Conservation (phyloP, 2,888 invertebrate species). For the Axea sp. region DNA sequence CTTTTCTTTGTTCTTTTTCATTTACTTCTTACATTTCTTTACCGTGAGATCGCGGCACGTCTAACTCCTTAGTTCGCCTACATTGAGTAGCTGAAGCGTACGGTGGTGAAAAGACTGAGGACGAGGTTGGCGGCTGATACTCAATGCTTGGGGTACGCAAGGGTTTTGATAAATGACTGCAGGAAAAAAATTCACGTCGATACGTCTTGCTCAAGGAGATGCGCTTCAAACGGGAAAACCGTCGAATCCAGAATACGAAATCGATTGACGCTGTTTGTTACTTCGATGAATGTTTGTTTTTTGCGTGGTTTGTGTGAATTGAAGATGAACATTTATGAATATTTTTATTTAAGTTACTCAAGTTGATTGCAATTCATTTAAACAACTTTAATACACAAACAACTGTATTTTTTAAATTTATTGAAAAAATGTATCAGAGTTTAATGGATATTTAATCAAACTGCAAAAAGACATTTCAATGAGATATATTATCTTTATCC, state of each 20-base stretch:
- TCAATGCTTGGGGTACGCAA: conserved; percentile 61
- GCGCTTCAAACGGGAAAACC: conserved; percentile 64
- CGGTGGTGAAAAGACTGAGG: conserved; percentile 59
- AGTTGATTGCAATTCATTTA: too few relatives aligned
- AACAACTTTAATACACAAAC: too few relatives aligned
- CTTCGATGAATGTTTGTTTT: conserved; percentile 42
- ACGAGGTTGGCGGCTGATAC: conserved; percentile 60
- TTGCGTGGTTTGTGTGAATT: too few relatives aligned
- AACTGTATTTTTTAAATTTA: too few relatives aligned
- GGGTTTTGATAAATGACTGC: conserved; percentile 77
- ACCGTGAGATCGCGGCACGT: conserved; percentile 52
- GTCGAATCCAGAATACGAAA: conserved; percentile 62
- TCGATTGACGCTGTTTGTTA: conserved; percentile 59
- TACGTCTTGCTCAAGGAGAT: conserved; percentile 76
- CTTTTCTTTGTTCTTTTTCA: conserved; percentile 54
- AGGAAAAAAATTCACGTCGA: conserved; percentile 76
- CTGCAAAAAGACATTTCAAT: too few relatives aligned
- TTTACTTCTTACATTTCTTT: conserved; percentile 59
- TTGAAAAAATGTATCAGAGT: too few relatives aligned
- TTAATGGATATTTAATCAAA: too few relatives aligned
- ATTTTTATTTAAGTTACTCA: conserved; percentile 20
- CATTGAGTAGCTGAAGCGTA: conserved; percentile 56
- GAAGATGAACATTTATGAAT: conserved; percentile 1
- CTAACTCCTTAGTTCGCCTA: conserved; percentile 57
- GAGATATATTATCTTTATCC: too few relatives aligned